Percentiles rank a stretch among this genome's conserved stretches.
Evolutionary conservation across 1,140 invertebrate genomes (phyloP).

Genomic region (Phymorhynchus buccinoides): DNA sequence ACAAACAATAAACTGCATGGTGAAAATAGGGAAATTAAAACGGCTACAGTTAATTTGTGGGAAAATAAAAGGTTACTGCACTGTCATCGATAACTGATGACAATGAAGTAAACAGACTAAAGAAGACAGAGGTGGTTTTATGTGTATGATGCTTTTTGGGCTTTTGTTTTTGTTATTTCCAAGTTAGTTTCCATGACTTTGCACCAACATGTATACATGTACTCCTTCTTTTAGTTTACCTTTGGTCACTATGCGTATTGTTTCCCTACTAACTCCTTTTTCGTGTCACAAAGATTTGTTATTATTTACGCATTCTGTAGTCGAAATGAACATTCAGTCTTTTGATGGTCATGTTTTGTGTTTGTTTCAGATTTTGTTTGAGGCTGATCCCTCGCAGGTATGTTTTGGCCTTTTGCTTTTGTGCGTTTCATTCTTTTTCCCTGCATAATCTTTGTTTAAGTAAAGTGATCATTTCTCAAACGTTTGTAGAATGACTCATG

Average conservation of each 20-base stretch:
- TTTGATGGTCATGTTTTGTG: neutral
- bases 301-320: neutral
- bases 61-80: too few species aligned
- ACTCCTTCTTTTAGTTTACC: neutral
- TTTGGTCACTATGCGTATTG: neutral
- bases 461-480: too few species aligned
- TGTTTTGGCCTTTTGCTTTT: neutral
- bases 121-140: too few species aligned
- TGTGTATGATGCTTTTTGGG: too few species aligned
- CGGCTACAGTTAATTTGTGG: too few species aligned
- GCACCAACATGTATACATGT: neutral
- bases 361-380: constrained; percentile 45
- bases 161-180: too few species aligned
- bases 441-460: too few species aligned
- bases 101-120: too few species aligned
- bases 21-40: too few species aligned
- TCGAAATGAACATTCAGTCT: neutral
- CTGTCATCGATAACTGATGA: too few species aligned
- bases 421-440: neutral
- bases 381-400: constrained; percentile 49
- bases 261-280: neutral
- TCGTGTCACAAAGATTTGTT: neutral
- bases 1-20: too few species aligned
- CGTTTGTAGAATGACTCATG: neutral
- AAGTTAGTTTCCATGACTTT: too few species aligned